A percentile compares a stretch with the other conserved stretches of the same genome.
Conservation (phyloP, 2,797 vertebrate genomes). For the Manis javanica region DNA sequence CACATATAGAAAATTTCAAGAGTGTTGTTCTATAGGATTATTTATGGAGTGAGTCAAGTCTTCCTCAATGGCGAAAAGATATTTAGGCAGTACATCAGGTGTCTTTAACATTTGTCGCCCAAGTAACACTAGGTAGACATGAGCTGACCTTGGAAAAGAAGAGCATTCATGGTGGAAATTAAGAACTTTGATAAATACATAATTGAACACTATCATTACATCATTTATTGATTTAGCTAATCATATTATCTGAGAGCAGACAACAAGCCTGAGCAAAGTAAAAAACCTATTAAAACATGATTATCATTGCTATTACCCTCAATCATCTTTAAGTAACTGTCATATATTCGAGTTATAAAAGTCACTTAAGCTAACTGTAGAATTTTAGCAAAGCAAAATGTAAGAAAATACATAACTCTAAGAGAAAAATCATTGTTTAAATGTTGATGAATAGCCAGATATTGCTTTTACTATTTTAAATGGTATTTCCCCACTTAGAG, state of each 20-base stretch:
- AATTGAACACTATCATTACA: background rate
- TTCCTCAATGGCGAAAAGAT: background rate
- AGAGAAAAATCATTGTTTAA: background rate
- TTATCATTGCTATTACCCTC: background rate
- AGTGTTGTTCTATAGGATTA: background rate
- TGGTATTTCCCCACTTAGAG: background rate
- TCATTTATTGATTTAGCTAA: background rate
- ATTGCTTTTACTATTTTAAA: background rate
- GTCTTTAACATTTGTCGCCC: background rate
- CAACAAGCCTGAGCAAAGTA: conserved; percentile 39
- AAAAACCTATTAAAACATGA: conserved; percentile 37
- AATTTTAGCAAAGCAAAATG: conserved; percentile 9
- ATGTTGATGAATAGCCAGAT: background rate
- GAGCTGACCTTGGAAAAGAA: conserved; percentile 13
- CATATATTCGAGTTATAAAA: conserved; percentile 17
- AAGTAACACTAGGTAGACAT: background rate
- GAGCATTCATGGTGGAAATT: background rate
- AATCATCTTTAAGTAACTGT: conserved; percentile 32
- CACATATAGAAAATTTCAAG: background rate
- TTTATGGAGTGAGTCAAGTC: background rate
- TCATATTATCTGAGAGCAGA: background rate
- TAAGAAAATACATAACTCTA: background rate
- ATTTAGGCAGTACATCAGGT: background rate
- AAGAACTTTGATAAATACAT: background rate
- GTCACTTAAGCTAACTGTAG: background rate